Percentiles rank a stretch among this genome's conserved stretches.
These are phyloP conservation scores for Myotis davidii DNA, from an alignment of 2,113 vertebrate genomes.

Conservation along the genomic window DNA sequence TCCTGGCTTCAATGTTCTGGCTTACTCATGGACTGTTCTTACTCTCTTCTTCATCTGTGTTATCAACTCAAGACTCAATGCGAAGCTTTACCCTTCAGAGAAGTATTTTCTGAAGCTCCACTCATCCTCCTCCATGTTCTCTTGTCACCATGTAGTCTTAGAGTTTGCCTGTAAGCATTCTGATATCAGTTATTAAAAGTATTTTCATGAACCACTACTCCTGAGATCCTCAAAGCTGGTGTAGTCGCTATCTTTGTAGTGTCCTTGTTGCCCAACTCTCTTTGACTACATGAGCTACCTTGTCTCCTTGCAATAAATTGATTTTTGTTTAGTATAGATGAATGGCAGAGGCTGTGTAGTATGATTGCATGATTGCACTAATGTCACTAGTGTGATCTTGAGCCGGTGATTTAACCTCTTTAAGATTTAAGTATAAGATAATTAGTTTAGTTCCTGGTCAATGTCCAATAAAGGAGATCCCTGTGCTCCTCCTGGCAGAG, in stretches of 20 bases:
- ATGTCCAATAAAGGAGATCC: neutral
- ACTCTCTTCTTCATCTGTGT: neutral
- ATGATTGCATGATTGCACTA: neutral
- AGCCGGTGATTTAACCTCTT: neutral
- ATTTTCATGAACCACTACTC: neutral
- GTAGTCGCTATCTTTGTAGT: neutral
- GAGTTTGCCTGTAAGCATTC: neutral
- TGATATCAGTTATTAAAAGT: neutral
- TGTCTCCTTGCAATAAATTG: neutral
- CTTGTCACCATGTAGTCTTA: neutral
- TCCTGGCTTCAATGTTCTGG: neutral
- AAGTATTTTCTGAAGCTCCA: neutral
- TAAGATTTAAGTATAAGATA: neutral
- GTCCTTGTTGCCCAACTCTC: neutral
- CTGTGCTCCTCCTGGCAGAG: neutral
- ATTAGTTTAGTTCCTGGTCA: neutral
- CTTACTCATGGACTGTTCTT: neutral
- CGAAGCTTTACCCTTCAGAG: neutral
- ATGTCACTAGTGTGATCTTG: neutral
- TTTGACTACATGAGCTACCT: neutral
- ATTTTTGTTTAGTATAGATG: neutral
- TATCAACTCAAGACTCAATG: neutral
- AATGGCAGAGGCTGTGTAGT: neutral
- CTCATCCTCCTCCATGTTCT: neutral
- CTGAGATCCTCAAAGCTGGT: neutral